These are phyloP conservation scores for Chrysoperla carnea DNA, from an alignment of 1,140 invertebrate genomes.

Conservation along the genomic window DNA sequence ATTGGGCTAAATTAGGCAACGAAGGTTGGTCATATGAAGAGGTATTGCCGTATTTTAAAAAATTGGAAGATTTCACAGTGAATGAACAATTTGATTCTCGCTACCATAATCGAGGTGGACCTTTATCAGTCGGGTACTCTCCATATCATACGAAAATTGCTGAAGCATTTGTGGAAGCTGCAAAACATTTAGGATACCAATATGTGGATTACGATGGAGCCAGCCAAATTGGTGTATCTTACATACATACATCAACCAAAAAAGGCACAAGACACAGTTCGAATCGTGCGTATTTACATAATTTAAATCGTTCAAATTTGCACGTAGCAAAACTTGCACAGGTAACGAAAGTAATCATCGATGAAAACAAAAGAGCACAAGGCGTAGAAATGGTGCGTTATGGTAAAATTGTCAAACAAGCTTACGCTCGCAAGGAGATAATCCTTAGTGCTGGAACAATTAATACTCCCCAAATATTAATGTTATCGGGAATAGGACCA, in stretches of 20 bases:
- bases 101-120: conserved; percentile 33
- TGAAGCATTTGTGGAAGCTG: conserved; percentile 48
- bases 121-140: conserved; percentile 20
- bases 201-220: conserved; percentile 51
- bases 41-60: conserved; percentile 64
- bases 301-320: conserved; percentile 57
- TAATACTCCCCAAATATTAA: conserved; percentile 58
- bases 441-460: conserved; percentile 67
- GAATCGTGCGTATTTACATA: conserved; percentile 73
- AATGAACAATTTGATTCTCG: conserved; percentile 26
- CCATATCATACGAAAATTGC: conserved; percentile 41
- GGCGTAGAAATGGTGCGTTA: conserved; percentile 58
- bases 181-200: conserved; percentile 52
- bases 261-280: conserved; percentile 63
- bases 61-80: conserved; percentile 51
- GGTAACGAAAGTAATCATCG: conserved; percentile 54
- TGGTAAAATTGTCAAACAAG: conserved; percentile 36
- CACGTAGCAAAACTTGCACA: conserved; percentile 64
- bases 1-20: conserved; percentile 54
- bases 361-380: conserved; percentile 46
- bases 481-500: conserved; percentile 63
- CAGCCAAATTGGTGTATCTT: conserved; percentile 38
- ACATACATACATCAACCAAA: conserved; percentile 42
- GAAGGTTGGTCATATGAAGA: conserved; percentile 66
- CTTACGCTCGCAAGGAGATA: conserved; percentile 54